A percentile compares a stretch with the other conserved stretches of the same genome.
These are phyloP conservation scores for Cossypha polioptera DNA, from an alignment of 2,797 vertebrate species.

Conservation along the genomic window DNA sequence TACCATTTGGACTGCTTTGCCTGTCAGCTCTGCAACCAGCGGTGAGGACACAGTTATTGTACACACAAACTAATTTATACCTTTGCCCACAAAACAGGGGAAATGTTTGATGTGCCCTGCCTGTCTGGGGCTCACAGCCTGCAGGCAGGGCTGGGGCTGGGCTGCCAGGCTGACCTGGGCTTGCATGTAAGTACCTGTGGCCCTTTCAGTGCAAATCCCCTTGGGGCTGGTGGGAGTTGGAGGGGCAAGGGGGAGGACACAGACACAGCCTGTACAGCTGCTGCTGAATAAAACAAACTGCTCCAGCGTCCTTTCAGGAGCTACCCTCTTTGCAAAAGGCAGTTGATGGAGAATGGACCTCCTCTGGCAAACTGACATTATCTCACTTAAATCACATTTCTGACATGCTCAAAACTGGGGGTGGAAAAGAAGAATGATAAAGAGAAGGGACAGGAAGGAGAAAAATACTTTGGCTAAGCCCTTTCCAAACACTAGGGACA, in stretches of 20 bases:
- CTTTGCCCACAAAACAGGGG: background rate
- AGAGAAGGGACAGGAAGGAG: background rate
- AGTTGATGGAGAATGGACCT: background rate
- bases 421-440: background rate
- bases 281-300: conserved; percentile 19
- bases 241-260: background rate
- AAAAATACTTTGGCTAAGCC: background rate
- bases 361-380: background rate
- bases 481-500: background rate
- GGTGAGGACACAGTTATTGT: conserved; percentile 82
- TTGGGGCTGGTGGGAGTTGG: background rate
- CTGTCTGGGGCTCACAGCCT: background rate
- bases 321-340: background rate
- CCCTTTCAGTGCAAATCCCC: background rate
- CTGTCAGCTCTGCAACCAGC: conserved; percentile 99
- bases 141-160: background rate
- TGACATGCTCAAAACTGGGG: background rate
- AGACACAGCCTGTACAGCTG: conserved; percentile 3
- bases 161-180: background rate
- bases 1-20: conserved; percentile 99
- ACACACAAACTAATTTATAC: background rate
- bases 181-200: background rate
- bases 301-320: background rate
- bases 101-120: background rate
- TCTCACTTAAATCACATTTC: background rate